Percentiles rank a stretch among this genome's conserved stretches.
Evolutionary conservation across 2,113 vertebrate species (phyloP).

Genomic region (Crotalus horridus): DNA sequence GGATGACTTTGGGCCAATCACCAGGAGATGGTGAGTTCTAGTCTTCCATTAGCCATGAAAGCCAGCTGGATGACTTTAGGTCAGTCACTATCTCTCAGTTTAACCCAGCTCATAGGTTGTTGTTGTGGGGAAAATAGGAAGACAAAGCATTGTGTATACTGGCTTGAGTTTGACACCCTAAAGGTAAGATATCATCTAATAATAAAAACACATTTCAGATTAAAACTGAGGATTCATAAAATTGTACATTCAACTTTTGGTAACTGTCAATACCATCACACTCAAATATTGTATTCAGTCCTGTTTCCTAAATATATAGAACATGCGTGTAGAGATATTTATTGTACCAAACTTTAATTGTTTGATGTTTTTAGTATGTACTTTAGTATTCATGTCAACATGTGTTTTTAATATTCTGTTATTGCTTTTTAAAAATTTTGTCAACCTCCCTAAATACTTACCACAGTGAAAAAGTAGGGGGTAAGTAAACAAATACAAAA

Average conservation of each 20-base stretch:
- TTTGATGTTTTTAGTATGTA: not conserved
- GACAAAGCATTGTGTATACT: not conserved
- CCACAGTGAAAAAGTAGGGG: not conserved
- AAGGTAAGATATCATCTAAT: not conserved
- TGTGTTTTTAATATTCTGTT: not conserved
- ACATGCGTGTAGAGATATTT: not conserved
- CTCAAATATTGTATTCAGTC: not conserved
- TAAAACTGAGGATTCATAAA: not conserved
- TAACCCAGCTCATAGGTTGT: not conserved
- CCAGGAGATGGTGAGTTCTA: not conserved
- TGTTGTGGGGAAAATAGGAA: not conserved
- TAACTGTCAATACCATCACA: not conserved
- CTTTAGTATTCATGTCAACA: not conserved
- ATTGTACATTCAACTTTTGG: not conserved
- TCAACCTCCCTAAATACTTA: not conserved
- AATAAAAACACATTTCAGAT: not conserved
- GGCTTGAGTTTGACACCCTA: not conserved
- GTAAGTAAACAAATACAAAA: not conserved
- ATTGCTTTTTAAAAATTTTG: not conserved
- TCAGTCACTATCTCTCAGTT: not conserved
- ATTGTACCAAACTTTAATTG: not conserved
- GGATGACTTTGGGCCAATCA: not conserved
- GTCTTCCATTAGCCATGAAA: not conserved
- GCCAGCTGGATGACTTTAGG: too few relatives aligned
- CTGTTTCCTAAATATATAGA: not conserved